These are phyloP conservation scores for Diplogasteroides magnus DNA, from an alignment of 1,140 invertebrate genomes.

Conservation along the genomic window DNA sequence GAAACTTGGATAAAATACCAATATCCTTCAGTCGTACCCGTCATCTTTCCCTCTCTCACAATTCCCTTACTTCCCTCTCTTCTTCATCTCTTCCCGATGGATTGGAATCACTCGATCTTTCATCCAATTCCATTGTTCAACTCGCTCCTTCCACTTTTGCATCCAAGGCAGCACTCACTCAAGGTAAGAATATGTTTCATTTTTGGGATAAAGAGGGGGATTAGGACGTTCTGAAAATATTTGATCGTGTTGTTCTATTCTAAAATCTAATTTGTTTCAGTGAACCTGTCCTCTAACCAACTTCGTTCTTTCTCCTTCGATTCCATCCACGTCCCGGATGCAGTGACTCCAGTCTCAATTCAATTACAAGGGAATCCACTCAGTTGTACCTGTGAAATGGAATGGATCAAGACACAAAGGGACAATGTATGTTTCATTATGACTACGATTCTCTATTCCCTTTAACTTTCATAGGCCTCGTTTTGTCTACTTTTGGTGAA, in stretches of 20 bases:
- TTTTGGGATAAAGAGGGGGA: background rate
- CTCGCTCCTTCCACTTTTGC: background rate
- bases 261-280: background rate
- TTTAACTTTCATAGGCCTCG: too few species aligned
- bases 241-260: too few species aligned
- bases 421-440: too few species aligned
- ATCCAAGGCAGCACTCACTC: background rate
- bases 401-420: constrained; percentile 33
- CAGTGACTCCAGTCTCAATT: background rate
- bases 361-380: constrained; percentile 35
- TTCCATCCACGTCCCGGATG: background rate
- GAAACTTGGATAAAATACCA: too few species aligned
- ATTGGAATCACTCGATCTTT: background rate
- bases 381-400: constrained; percentile 43
- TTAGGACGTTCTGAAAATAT: too few species aligned
- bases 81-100: background rate
- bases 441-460: too few species aligned
- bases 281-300: background rate
- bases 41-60: background rate
- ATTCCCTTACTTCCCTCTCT: background rate
- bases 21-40: background rate
- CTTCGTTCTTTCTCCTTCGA: background rate
- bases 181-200: background rate
- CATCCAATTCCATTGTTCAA: background rate
- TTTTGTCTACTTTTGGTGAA: too few species aligned